Evolutionary conservation across 2,113 vertebrate genomes (phyloP).

Genomic region (Paracanthobrama guichenoti): DNA sequence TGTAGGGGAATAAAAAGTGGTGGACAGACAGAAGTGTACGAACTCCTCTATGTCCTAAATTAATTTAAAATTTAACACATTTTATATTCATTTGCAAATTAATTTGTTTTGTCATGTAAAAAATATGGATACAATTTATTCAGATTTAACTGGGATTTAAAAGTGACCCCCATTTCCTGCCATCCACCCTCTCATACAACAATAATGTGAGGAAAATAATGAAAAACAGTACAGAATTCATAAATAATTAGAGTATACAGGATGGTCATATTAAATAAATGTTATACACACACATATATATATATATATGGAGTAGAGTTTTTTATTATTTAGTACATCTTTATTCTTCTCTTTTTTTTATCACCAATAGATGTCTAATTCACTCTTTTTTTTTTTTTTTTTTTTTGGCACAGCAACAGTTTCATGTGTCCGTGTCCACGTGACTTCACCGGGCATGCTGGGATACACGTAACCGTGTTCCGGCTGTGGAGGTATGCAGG

Average conservation of each 20-base stretch:
- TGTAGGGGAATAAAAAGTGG: slow-evolving; percentile 50
- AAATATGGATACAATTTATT: neutral
- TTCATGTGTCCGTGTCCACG: neutral
- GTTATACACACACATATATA: neutral
- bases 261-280: neutral
- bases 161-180: neutral
- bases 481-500: slow-evolving; percentile 56
- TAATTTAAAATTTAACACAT: neutral
- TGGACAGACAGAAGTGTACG: slow-evolving; percentile 58
- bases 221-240: neutral
- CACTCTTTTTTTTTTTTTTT: neutral
- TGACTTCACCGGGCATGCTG: neutral
- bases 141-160: neutral
- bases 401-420: neutral
- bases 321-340: neutral
- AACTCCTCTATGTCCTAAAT: neutral
- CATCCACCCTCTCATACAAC: neutral
- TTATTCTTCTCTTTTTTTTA: neutral
- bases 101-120: neutral
- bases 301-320: neutral
- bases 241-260: neutral
- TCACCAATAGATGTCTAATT: neutral
- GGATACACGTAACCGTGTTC: slow-evolving; percentile 46
- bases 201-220: neutral
- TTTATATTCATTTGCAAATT: neutral